A percentile compares a stretch with the other conserved stretches of the same genome.
Conservation (phyloP, 2,113 vertebrate species). For the Calyptomena viridis region DNA sequence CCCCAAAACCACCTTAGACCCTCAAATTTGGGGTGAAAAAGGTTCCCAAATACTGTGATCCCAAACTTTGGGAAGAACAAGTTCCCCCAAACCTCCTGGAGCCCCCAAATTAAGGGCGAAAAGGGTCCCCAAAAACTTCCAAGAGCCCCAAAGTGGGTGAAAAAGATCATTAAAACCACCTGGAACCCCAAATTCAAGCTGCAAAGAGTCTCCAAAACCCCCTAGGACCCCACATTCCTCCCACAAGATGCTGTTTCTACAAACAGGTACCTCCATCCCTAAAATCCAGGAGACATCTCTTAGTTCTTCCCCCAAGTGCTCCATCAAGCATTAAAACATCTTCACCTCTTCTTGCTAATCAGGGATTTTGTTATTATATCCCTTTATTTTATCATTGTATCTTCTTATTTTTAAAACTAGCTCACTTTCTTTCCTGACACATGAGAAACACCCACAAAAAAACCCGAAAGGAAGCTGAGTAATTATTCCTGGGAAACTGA, state of each 20-base stretch:
- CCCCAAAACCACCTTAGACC: not conserved
- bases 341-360: not conserved
- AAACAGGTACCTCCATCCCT: not conserved
- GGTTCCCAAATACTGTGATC: no score
- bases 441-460: not conserved
- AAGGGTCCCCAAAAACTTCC: not conserved
- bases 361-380: not conserved
- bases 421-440: not conserved
- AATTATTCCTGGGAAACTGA: conserved; percentile 7
- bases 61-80: not conserved
- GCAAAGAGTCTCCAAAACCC: no score
- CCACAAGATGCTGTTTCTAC: not conserved
- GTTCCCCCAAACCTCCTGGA: not conserved
- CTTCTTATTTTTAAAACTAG: not conserved
- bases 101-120: not conserved
- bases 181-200: no score
- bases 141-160: not conserved
- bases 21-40: not conserved
- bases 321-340: not conserved
- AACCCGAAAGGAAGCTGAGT: not conserved
- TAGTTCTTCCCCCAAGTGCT: not conserved
- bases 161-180: no score
- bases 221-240: not conserved
- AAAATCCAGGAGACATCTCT: not conserved
- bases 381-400: not conserved